phyloP scores from a whole-genome alignment of 1,140 invertebrate genomes.

The Drosophila simulans region DNA sequence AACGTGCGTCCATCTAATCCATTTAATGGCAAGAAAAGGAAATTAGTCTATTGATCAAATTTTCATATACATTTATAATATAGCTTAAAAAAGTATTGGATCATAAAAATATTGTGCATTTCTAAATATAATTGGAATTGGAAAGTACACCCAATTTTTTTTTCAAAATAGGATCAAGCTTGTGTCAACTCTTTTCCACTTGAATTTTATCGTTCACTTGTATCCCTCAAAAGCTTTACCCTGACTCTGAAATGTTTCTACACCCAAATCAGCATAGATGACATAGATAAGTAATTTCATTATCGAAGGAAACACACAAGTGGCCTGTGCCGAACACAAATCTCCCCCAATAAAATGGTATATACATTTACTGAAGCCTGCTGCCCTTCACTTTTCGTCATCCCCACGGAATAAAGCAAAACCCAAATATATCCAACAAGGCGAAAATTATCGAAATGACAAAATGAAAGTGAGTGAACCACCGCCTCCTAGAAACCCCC shows the following conservation, averaged over 20 bases:
- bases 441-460: slow-evolving; percentile 73
- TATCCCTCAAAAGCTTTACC: neutral
- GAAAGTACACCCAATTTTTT: neutral
- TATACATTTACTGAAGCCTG: slow-evolving; percentile 15
- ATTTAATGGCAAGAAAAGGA: neutral
- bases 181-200: neutral
- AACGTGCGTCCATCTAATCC: too few species aligned
- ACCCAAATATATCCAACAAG: slow-evolving; percentile 48
- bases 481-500: neutral
- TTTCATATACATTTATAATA: too few species aligned
- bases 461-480: slow-evolving; percentile 49
- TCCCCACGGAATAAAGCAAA: slow-evolving; percentile 30
- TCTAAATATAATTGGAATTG: neutral
- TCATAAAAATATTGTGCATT: neutral
- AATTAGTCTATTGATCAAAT: too few species aligned
- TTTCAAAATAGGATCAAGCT: neutral
- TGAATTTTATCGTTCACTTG: neutral
- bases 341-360: slow-evolving; percentile 30
- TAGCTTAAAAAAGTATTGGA: neutral
- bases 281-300: slow-evolving; percentile 38
- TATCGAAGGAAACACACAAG: slow-evolving; percentile 39
- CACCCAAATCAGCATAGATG: slow-evolving; percentile 20
- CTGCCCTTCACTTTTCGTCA: slow-evolving; percentile 8
- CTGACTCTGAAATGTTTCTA: neutral
- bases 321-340: slow-evolving; percentile 23